Evolutionary conservation across 2,113 vertebrate genomes (phyloP).

Genomic region (Zootoca vivipara): DNA sequence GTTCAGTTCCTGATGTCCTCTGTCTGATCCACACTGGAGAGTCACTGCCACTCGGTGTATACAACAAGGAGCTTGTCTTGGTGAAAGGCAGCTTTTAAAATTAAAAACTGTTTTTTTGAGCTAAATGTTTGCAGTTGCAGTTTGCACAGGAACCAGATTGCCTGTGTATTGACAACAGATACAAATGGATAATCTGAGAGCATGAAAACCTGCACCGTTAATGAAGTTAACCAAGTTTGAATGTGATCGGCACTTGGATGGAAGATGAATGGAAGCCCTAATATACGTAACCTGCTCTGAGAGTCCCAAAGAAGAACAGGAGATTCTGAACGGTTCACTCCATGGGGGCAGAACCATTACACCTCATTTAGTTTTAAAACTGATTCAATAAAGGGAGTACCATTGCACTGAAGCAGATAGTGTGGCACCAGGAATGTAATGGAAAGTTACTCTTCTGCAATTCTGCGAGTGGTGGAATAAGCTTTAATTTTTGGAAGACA

Average conservation of each 20-base stretch:
- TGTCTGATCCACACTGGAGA: too few relatives aligned
- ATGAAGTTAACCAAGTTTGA: background rate
- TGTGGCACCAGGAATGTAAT: background rate
- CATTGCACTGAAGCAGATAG: background rate
- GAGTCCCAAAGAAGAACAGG: background rate
- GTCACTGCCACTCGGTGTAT: too few relatives aligned
- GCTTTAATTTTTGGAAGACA: slow-evolving; percentile 9
- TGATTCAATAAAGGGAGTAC: background rate
- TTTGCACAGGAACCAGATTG: background rate
- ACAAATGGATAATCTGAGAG: background rate
- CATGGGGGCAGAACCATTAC: background rate
- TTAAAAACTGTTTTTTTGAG: too few relatives aligned
- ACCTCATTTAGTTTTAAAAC: background rate
- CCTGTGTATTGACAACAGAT: background rate
- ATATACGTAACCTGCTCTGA: background rate
- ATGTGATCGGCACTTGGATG: too few relatives aligned
- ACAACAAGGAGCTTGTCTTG: too few relatives aligned
- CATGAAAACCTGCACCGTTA: background rate
- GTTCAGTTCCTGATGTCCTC: too few relatives aligned
- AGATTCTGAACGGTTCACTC: background rate
- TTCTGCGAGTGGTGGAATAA: background rate
- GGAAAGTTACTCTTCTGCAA: background rate
- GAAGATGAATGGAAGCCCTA: background rate
- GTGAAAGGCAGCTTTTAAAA: too few relatives aligned
- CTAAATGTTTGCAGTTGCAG: background rate